Evolutionary conservation across 2,888 invertebrate genomes (phyloP), one percentile per base, ranked within the genome.

Genomic region (Cetonia aurata): DNA sequence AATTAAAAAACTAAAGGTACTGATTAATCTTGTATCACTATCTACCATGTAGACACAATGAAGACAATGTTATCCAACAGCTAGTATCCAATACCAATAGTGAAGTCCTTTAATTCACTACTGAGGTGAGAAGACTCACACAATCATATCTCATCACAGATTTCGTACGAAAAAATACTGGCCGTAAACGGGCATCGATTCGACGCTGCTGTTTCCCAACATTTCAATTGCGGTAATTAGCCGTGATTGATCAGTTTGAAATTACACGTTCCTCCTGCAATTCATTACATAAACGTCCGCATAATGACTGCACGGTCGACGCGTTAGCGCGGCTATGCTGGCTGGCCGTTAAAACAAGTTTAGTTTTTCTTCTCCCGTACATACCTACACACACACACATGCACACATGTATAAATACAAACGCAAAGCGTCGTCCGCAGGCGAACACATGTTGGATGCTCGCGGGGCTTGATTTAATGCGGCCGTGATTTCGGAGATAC

Each of bases 191-290:
- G 12, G 4, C 25, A 9, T 37, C 33, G 50, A 62, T 17, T 15
- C 42, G 19, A 33, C 60, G 13, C 37, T 10, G 48, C 48, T 33
- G 48, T 62, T 62, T 62, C 62, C 50, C 62, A 67, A 67, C 67
- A 67, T 41, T 56, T 69, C 69, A 69, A 69, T 69, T 69, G 69
- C 69, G 52, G 62, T 62, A 69, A 69, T 69, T 69, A 69, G 56
- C 37, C 42, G 33, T 69, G 69, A 69, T 69, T 69, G 69, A 69
- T 69, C 62, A 69, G 69, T 52, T 62, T 44, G 60, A 69, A 69
- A 69, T 69, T 69, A 69, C 60, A 69, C 53, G 69, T 69, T 69
- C 48, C 52, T 42, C 59, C 37, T 53, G 41, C 69, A 46, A 69
- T 69, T 69, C 60, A 69, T 69, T 65, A 55, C 69, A 55, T 69